Evolutionary conservation across 1,140 invertebrate genomes (phyloP).

Genomic region (Listronotus oregonensis): DNA sequence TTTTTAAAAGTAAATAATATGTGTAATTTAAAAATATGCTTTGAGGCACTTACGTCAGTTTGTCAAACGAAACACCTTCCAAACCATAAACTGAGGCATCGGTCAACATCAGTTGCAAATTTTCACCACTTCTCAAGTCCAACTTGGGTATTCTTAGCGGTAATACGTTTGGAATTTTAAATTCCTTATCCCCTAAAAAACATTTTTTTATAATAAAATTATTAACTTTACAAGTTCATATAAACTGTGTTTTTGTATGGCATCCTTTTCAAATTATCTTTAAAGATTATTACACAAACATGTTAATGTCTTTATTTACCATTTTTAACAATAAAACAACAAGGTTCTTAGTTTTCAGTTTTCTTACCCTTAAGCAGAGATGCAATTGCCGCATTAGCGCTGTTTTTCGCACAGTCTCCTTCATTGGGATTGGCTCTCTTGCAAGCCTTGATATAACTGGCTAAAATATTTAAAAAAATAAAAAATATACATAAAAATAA

Average conservation of each 20-base stretch:
- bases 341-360: no score
- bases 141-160: conserved; percentile 42
- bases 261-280: no score
- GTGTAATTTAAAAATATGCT: no score
- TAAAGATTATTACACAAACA: no score
- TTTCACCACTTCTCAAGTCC: conserved; percentile 29
- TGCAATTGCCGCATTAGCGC: neutral
- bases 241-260: no score
- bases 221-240: no score
- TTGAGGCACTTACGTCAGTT: neutral
- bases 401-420: neutral
- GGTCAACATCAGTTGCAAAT: conserved; percentile 39
- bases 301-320: no score
- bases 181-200: conserved; percentile 17
- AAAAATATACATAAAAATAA: neutral
- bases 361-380: conserved; percentile 6
- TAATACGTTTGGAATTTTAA: conserved; percentile 26
- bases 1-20: no score
- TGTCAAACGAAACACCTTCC: conserved; percentile 53
- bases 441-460: neutral
- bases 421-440: neutral
- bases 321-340: no score
- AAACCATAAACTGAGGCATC: conserved; percentile 39
- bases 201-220: no score
- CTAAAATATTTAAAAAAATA: neutral